These are phyloP conservation scores for Heliopora coerulea DNA, from an alignment of 92 coral and sea anemone genomes.

Conservation along the genomic window DNA sequence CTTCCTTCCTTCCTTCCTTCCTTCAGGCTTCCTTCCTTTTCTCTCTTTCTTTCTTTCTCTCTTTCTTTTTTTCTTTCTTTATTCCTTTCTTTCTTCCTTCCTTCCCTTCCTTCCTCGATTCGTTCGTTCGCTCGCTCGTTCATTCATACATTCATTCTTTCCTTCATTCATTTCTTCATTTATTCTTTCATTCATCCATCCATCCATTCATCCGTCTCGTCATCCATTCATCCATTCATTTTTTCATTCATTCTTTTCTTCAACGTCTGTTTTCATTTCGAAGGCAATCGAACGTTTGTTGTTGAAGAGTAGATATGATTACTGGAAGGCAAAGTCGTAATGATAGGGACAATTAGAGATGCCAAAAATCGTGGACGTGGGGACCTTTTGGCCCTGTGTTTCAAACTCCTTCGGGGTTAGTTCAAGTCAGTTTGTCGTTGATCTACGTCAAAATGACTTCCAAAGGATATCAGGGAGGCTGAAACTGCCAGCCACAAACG, in stretches of 20 bases:
- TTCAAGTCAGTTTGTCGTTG: no score
- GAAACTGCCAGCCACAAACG: no score
- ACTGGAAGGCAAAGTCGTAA: no score
- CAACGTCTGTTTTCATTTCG: no score
- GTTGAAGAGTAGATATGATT: no score
- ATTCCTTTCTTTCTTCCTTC: neutral
- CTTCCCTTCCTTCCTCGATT: neutral
- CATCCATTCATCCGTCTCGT: conserved; percentile 32
- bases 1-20: neutral
- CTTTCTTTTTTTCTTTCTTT: neutral
- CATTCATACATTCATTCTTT: conserved; percentile 1
- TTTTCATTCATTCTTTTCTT: conserved; percentile 3
- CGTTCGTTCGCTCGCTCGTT: neutral
- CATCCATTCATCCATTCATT: conserved; percentile 30
- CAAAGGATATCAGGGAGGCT: no score
- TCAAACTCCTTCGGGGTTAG: no score
- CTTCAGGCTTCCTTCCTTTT: neutral
- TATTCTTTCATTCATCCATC: conserved; percentile 5
- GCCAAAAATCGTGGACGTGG: no score
- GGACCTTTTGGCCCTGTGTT: no score
- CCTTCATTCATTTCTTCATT: conserved; percentile 11
- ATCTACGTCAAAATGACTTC: no score
- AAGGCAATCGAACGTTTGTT: no score
- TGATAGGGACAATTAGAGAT: no score
- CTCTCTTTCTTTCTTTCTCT: neutral